Conservation (phyloP, 1,140 invertebrate species). For the Neodiprion fabricii region DNA sequence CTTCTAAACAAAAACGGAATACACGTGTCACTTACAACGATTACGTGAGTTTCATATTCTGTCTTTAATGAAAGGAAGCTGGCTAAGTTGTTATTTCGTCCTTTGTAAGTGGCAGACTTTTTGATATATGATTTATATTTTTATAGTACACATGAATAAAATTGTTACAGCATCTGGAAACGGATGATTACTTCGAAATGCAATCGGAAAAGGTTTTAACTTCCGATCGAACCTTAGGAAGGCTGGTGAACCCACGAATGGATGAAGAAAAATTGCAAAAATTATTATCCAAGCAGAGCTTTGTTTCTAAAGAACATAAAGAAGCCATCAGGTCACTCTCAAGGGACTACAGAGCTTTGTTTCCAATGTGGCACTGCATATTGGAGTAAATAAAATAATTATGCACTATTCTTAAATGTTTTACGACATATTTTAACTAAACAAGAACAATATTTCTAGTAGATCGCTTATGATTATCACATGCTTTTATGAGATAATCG, state of each 20-base stretch:
- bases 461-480: conserved; percentile 13
- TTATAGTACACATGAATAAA: conserved; percentile 15
- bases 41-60: conserved; percentile 42
- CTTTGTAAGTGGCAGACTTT: too few relatives aligned
- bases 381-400: conserved; percentile 47
- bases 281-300: conserved; percentile 63
- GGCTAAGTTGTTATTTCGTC: neutral
- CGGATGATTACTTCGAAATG: conserved; percentile 53
- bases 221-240: conserved; percentile 82
- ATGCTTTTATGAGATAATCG: conserved; percentile 26
- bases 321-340: conserved; percentile 52
- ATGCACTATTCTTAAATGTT: conserved; percentile 14
- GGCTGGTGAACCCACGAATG: conserved; percentile 75
- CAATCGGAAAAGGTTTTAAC: conserved; percentile 66
- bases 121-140: too few relatives aligned
- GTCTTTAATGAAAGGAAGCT: neutral
- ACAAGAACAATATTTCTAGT: neutral
- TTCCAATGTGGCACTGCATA: conserved; percentile 52
- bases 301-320: conserved; percentile 65
- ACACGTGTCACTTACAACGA: conserved; percentile 33
- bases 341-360: conserved; percentile 35
- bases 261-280: conserved; percentile 71
- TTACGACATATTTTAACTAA: conserved; percentile 17
- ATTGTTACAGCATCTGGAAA: conserved; percentile 46
- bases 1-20: conserved; percentile 23